phyloP scores from a whole-genome alignment of 2,797 vertebrate species.

The Onychomys arenicola region DNA sequence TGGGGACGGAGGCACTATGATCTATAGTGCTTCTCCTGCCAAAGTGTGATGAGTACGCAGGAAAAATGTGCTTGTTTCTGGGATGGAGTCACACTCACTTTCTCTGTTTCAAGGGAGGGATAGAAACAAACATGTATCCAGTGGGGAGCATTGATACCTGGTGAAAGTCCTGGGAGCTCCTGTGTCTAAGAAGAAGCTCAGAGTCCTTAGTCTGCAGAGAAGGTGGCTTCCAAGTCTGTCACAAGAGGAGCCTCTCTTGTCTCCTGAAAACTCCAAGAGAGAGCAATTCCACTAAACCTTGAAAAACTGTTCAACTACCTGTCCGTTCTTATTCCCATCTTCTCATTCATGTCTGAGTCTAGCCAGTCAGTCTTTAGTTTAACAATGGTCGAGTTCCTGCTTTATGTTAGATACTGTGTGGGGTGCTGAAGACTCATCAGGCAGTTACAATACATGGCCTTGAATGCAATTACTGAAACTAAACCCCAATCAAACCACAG shows the following conservation, averaged over 20 bases:
- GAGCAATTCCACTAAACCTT: background rate
- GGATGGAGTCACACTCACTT: background rate
- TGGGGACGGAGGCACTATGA: constrained; percentile 31
- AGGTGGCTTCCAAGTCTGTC: background rate
- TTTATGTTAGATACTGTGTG: background rate
- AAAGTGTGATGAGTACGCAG: constrained; percentile 14
- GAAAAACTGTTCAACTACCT: background rate
- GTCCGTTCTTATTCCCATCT: background rate
- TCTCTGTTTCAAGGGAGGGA: constrained; percentile 32
- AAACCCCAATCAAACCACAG: background rate
- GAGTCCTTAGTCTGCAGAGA: background rate
- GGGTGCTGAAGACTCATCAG: background rate
- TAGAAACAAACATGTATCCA: background rate
- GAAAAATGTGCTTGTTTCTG: constrained; percentile 38
- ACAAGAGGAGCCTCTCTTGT: background rate
- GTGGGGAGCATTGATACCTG: background rate
- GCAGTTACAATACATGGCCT: background rate
- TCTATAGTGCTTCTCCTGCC: background rate
- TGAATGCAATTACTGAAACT: constrained; percentile 4
- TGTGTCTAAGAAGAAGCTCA: background rate
- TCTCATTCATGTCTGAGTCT: background rate
- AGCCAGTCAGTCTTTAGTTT: background rate
- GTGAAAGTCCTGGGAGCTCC: background rate
- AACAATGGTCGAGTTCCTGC: background rate
- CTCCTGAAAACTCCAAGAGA: constrained; percentile 20